A percentile compares a stretch with the other conserved stretches of the same genome.
Evolutionary conservation across 2,888 invertebrate genomes (phyloP).

Genomic region (Meliscaeva auricollis): DNA sequence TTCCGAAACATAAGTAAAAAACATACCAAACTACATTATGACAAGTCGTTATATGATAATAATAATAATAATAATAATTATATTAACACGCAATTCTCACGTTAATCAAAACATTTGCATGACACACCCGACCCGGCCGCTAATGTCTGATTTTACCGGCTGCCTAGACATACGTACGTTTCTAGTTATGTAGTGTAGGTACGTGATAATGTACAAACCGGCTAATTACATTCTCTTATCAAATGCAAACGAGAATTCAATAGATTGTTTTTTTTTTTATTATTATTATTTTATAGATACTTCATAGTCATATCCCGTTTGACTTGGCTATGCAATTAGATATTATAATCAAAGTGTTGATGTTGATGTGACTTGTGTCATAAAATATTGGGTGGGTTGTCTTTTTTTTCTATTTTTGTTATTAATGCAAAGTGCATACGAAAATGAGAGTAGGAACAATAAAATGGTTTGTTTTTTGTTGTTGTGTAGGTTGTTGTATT

Average conservation of each 20-base stretch:
- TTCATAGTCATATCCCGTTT: slow-evolving; percentile 35
- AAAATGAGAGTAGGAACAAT: background rate
- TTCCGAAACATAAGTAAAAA: slow-evolving; percentile 27
- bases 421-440: slow-evolving; percentile 8
- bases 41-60: slow-evolving; percentile 28
- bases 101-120: slow-evolving; percentile 64
- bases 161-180: background rate
- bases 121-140: slow-evolving; percentile 24
- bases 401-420: background rate
- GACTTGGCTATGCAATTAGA: slow-evolving; percentile 51
- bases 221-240: slow-evolving; percentile 32
- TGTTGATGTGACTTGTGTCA: slow-evolving; percentile 58
- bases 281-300: slow-evolving; percentile 10
- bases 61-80: no score
- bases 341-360: slow-evolving; percentile 45
- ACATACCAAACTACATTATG: slow-evolving; percentile 13
- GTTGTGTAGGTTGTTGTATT: no score
- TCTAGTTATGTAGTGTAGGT: background rate
- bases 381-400: slow-evolving; percentile 1
- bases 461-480: no score
- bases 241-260: slow-evolving; percentile 39
- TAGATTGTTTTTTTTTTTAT: background rate
- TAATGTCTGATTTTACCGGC: slow-evolving; percentile 19
- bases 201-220: slow-evolving; percentile 46
- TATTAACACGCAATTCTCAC: slow-evolving; percentile 63